These are phyloP conservation scores for Sinhomidia bicolor DNA, from an alignment of 2,888 invertebrate species.

Conservation along the genomic window DNA sequence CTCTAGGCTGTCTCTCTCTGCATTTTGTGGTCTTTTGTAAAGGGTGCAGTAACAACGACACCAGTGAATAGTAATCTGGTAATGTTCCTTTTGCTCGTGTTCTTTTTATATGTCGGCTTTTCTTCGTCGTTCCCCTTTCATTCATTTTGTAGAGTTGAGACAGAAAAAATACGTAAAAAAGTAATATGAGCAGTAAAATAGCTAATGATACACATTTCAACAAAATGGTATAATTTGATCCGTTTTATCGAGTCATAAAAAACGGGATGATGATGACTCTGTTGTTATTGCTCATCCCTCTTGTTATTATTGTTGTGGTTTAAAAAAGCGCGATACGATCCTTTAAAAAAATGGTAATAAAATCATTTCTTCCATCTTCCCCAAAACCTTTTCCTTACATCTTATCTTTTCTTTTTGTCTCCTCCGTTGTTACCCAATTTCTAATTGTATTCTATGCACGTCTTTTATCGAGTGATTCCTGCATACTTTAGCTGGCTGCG, in stretches of 20 bases:
- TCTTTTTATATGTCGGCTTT: not conserved
- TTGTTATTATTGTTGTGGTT: slow-evolving; percentile 17
- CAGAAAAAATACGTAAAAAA: not conserved
- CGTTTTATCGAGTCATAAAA: slow-evolving; percentile 66
- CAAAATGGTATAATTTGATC: slow-evolving; percentile 65
- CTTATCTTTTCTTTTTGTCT: not conserved
- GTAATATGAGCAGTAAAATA: slow-evolving; percentile 8
- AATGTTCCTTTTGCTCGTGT: not conserved
- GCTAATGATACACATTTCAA: slow-evolving; percentile 59
- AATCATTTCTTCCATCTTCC: not conserved
- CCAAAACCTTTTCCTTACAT: not conserved
- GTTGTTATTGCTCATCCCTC: not conserved
- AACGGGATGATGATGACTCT: not conserved
- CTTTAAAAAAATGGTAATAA: slow-evolving; percentile 22
- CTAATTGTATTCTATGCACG: slow-evolving; percentile 12
- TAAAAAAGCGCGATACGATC: slow-evolving; percentile 12
- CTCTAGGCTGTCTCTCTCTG: not conserved
- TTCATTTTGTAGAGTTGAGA: not conserved
- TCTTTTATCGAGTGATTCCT: not conserved
- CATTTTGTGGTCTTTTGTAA: too few relatives aligned
- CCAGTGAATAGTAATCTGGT: too few relatives aligned
- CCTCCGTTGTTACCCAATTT: not conserved
- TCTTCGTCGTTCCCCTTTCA: not conserved
- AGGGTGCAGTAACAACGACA: too few relatives aligned
- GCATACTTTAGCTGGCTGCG: not conserved